Evolutionary conservation across 2,113 vertebrate species (phyloP), one percentile per base, ranked within the genome.

Genomic region (Mustela lutreola): DNA sequence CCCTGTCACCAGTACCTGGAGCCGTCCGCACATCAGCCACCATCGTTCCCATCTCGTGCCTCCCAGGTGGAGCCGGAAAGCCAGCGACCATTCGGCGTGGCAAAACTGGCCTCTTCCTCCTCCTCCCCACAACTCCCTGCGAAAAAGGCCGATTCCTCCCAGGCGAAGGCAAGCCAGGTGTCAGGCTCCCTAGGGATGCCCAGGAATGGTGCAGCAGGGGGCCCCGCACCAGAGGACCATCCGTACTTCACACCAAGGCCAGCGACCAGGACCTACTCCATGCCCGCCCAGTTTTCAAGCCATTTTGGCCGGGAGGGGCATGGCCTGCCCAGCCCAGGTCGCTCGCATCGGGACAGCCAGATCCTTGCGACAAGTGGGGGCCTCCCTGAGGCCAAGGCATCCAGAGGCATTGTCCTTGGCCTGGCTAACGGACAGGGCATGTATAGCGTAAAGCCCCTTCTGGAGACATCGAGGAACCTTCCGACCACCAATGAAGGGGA

Each of bases 51-150:
- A 0, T 56, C 94, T 4, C 73, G n/a, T 0, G 62, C 90, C 12
- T 12, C 95, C 92, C 98, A 95, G 4, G 98, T 89, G 22, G 98
- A 98, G 12, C 98, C 95, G 3, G 98, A 99, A 89, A 99, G 98
- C 53, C 99, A 99, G 56, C 98, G 99, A 11, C 99, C 99, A 31
- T 99, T 99, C 85, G 99, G 99, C 58, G 97, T 99, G 81, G 99
- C 99, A 31, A 99, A 97, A 28, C 98, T 99, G 75, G 99, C 99
- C 2, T 98, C 99, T 0, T 98, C 98, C 3, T 98, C 98, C 4
- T 97, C 97, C 33, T 97, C 98, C 92, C 98, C 94, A 0, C 92
- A 97, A 28, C 94, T 95, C 0, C 93, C 97, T n/a, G 36, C 96
- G 65, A 98, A 93, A 73, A 98, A 96, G 71, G 58, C 87, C 4